phyloP scores from a whole-genome alignment of 2,797 vertebrate genomes.

The Australoheros facetus region DNA sequence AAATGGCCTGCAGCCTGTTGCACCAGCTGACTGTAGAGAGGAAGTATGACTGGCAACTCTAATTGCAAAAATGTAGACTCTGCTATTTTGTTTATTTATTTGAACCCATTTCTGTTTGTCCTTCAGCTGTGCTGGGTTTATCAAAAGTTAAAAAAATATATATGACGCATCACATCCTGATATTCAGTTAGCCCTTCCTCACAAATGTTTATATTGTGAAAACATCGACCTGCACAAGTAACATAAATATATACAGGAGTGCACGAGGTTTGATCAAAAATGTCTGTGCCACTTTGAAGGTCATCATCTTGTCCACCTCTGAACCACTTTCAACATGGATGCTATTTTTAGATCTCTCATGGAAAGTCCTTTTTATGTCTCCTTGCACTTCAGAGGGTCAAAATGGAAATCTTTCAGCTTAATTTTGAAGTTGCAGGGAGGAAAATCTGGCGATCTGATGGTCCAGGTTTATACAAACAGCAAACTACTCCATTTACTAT shows the following conservation, averaged over 20 bases:
- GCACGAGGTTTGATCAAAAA: no score
- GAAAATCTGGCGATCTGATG: neutral
- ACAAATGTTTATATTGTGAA: neutral
- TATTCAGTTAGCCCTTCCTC: neutral
- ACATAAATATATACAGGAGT: neutral
- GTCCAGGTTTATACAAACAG: neutral
- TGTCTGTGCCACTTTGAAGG: neutral
- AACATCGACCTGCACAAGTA: neutral
- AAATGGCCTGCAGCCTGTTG: neutral
- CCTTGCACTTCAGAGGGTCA: neutral
- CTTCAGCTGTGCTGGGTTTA: neutral
- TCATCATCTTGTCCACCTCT: neutral
- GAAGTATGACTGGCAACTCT: neutral
- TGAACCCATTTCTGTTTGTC: neutral
- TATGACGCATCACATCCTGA: neutral
- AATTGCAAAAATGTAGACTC: neutral
- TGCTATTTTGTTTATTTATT: neutral
- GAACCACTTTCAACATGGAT: neutral
- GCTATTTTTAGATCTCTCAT: neutral
- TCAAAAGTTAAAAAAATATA: rapidly evolving
- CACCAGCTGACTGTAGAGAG: neutral
- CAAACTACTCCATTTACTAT: neutral
- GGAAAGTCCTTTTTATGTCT: neutral
- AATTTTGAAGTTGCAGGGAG: neutral
- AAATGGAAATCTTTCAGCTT: neutral